Evolutionary conservation across 1,140 invertebrate species (phyloP), one percentile per base, ranked within the genome.

Genomic region (Cephus cinctus): DNA sequence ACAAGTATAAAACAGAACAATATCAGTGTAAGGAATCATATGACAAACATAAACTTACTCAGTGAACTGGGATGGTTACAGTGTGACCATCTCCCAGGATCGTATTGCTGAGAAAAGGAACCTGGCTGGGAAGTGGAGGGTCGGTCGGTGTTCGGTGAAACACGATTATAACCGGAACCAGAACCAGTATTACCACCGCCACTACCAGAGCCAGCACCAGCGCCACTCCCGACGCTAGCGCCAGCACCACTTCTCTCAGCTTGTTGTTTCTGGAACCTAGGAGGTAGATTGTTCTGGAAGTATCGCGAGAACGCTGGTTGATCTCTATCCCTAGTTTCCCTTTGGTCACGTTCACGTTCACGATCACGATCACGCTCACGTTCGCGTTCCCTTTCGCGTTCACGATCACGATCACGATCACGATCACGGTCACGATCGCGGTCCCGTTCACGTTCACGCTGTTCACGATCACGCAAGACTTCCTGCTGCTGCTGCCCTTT

Each of bases 211-310:
- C n/a, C n/a, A n/a, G n/a, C n/a, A n/a, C n/a, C n/a, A n/a, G n/a
- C n/a, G n/a, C n/a, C n/a, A n/a, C n/a, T n/a, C n/a, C n/a, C n/a
- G n/a, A n/a, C n/a, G 57, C 50, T 51, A 2, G 43, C 50, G 6
- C 21, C 34, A 74, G 56, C 77, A 73, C 59, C 67, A 66, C 57
- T 74, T 75, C 63, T 74, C 60, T 78, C 54, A 42, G 59, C 71
- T 57, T 87, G 85, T 58, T 90, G 88, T 59, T 87, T 90, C 65
- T 89, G 84, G 72, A 95, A 93, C 31, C 92, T 79, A 25, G 92
- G 92, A 22, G 92, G 90, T 54, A 94, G 79, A 75, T 90, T 88
- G 35, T 80, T 83, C 69, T 89, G 86, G 69, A 89, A 92, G 36
- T 83, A 82, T 58, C 86, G 82, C 6, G 84, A 85, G 59, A 86